A percentile compares a stretch with the other conserved stretches of the same genome.
These are phyloP conservation scores for Protobothrops mucrosquamatus DNA, from an alignment of 2,113 vertebrate species.

Conservation along the genomic window DNA sequence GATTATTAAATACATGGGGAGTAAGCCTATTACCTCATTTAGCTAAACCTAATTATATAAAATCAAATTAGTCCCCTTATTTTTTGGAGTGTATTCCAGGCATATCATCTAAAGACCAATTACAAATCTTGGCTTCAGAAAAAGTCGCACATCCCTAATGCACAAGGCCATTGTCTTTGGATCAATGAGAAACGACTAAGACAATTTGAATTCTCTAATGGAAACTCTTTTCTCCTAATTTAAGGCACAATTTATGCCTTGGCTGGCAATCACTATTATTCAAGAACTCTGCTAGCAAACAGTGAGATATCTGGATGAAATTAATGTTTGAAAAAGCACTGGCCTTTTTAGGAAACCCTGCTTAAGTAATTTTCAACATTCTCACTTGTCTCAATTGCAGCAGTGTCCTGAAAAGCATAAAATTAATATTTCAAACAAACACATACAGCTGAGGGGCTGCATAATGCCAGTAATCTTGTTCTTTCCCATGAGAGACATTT, in stretches of 20 bases:
- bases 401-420: background rate
- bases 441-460: background rate
- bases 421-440: background rate
- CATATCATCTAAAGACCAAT: background rate
- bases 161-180: background rate
- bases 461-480: background rate
- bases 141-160: background rate
- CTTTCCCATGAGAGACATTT: background rate
- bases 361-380: background rate
- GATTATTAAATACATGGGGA: background rate
- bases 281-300: background rate
- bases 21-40: background rate
- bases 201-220: background rate
- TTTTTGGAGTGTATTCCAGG: background rate
- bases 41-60: background rate
- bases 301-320: background rate
- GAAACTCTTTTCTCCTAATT: background rate
- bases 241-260: fast-evolving
- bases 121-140: background rate
- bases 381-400: fast-evolving
- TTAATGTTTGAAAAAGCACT: slow-evolving; percentile 12
- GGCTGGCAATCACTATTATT: background rate
- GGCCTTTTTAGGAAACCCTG: background rate
- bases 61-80: background rate
- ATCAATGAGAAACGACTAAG: background rate